phyloP scores from a whole-genome alignment of 2,888 invertebrate genomes.

The Malthinus flaveolus region DNA sequence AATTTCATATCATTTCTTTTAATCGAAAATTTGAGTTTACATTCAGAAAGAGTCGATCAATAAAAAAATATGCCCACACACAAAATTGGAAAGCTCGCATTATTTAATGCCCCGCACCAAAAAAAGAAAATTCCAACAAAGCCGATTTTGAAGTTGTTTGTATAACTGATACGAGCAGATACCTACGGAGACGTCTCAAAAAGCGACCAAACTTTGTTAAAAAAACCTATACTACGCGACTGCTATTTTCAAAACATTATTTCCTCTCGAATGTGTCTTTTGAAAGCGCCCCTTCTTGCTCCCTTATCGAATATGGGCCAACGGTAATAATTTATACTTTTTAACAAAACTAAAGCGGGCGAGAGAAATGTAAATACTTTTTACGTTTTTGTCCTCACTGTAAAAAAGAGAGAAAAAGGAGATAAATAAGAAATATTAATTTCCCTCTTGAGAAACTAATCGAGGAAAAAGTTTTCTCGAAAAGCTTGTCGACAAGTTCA shows the following conservation, averaged over 20 bases:
- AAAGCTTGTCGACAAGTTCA: too few relatives aligned
- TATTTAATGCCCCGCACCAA: background rate
- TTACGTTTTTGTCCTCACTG: background rate
- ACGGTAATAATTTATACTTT: constrained; percentile 42
- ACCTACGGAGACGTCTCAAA: constrained; percentile 14
- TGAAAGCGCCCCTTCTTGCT: constrained; percentile 41
- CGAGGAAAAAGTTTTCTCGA: too few relatives aligned
- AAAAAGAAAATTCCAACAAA: constrained; percentile 14
- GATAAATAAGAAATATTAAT: too few relatives aligned
- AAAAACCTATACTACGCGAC: constrained; percentile 35
- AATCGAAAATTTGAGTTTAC: too few relatives aligned
- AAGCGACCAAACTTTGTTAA: constrained; percentile 24
- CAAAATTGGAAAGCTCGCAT: too few relatives aligned
- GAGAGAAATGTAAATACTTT: constrained; percentile 27
- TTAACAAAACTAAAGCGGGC: constrained; percentile 20
- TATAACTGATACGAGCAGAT: constrained; percentile 22
- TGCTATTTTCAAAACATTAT: constrained; percentile 51
- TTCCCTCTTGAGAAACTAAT: too few relatives aligned
- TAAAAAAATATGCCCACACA: too few relatives aligned
- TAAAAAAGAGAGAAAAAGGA: too few relatives aligned
- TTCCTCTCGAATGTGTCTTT: constrained; percentile 49
- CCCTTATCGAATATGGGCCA: constrained; percentile 49
- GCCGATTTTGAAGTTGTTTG: constrained; percentile 22
- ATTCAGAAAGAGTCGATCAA: too few relatives aligned
- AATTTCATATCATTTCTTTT: too few relatives aligned